Evolutionary conservation across 2,888 invertebrate species (phyloP).

Genomic region (Lottia gigantea): DNA sequence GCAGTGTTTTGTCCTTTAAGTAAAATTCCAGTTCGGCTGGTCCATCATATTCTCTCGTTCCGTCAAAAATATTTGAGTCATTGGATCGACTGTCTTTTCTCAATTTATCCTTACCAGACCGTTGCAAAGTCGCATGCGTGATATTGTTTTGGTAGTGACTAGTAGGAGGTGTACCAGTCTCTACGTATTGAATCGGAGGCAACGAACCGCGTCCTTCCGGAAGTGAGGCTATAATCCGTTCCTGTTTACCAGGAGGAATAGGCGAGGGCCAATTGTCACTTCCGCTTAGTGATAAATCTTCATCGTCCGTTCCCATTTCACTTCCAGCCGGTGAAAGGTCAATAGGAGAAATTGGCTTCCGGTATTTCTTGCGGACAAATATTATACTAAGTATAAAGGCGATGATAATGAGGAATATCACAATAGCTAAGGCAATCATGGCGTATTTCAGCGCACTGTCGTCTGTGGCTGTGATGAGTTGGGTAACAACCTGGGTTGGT

Average conservation of each 20-base stretch:
- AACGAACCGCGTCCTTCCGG: background rate
- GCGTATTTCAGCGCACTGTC: conserved; percentile 26
- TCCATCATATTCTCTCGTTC: conserved; percentile 47
- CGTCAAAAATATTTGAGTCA: conserved; percentile 47
- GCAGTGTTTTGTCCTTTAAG: conserved; percentile 40
- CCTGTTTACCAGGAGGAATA: conserved; percentile 11
- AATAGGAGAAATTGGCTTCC: conserved; percentile 26
- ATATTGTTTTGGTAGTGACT: conserved; percentile 22
- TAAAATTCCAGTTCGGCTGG: conserved; percentile 45
- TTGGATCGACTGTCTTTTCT: conserved; percentile 37
- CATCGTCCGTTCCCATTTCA: conserved; percentile 39
- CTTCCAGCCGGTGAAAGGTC: conserved; percentile 27
- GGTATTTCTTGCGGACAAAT: conserved; percentile 23
- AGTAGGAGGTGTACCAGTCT: conserved; percentile 25
- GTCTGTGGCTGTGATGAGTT: conserved; percentile 7
- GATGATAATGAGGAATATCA: conserved; percentile 27
- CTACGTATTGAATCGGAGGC: conserved; percentile 25
- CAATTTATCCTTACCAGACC: conserved; percentile 35
- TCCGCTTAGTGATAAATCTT: conserved; percentile 31
- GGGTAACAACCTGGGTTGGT: background rate
- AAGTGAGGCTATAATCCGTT: conserved; percentile 22
- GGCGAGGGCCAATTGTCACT: conserved; percentile 19
- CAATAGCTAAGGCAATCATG: conserved; percentile 31
- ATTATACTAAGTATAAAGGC: conserved; percentile 26
- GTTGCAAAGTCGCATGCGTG: conserved; percentile 28